Evolutionary conservation across 2,113 vertebrate genomes (phyloP), one percentile per base, ranked within the genome.

Genomic region (Mohoua ochrocephala): DNA sequence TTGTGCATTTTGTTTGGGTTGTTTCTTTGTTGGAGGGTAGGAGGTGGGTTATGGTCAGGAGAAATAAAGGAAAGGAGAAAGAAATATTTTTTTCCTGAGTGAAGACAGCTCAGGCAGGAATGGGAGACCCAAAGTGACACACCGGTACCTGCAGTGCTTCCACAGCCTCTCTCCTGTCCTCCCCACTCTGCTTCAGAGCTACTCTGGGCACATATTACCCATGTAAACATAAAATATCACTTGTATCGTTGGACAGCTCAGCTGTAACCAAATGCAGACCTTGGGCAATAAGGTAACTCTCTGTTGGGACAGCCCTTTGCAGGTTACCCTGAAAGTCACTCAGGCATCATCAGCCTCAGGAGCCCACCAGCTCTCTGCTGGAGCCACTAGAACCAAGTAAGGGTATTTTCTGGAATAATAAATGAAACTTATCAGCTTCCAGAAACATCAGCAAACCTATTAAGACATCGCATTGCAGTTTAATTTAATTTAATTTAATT

Each of bases 141-240:
- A 3, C 1, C 57, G 17, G 30, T 1, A 4, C 15, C 39, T 19
- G 23, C 30, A 9, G 41, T 3, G 31, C 56, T 53, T 17, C 15
- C 7, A 7, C 13, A 24, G 13, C 52, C 44, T 7, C 20, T 3
- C 69, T 57, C 49, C 57, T 28, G 35, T 2, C 19, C 52, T 41
- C 14, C 9, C 31, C 6, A 4, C n/a, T 15, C 17, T 50, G 59
- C 63, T 21, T 3, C 65, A 35, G 50, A 44, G 47, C 69, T 14
- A 5, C 35, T 7, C 47, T 1, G 14, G 4, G 28, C 28, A 1
- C 56, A 1, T 0, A 14, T 17, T 4, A 7, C 28, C 33, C 77
- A 3, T 0, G 0, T 0, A 50, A 44, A 57, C 9, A 44, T 1
- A 9, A 12, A 60, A n/a, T 11, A 21, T 8, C 53, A 11, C 70